Evolutionary conservation across 2,113 vertebrate genomes (phyloP).

Genomic region (Chaetodon auriga): DNA sequence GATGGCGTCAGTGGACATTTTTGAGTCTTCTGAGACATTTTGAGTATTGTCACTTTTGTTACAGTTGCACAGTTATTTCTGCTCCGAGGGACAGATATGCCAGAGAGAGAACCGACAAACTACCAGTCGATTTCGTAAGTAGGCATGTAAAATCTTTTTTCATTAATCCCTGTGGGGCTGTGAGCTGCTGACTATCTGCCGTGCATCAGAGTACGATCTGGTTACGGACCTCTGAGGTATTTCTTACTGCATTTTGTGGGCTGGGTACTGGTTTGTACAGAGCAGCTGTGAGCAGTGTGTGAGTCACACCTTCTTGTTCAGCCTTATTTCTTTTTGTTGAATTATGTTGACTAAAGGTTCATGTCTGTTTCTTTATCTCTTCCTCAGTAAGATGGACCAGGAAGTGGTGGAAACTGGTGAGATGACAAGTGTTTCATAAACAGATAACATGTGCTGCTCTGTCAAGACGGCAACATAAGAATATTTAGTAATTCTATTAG

Average conservation of each 20-base stretch:
- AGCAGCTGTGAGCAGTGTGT: background rate
- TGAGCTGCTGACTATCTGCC: background rate
- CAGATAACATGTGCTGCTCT: background rate
- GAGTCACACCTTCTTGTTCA: background rate
- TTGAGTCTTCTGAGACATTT: too few species aligned
- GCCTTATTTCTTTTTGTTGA: background rate
- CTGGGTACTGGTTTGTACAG: background rate
- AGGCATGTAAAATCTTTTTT: background rate
- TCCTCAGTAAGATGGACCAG: background rate
- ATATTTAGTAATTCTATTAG: too few species aligned
- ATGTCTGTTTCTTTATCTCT: background rate
- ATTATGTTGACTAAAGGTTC: background rate
- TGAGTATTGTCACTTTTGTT: too few species aligned
- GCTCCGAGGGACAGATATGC: background rate
- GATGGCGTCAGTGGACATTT: too few species aligned
- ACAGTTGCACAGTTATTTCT: fast-evolving
- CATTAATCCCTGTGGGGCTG: background rate
- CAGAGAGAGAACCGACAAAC: fast-evolving
- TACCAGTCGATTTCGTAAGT: background rate
- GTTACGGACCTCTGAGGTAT: background rate
- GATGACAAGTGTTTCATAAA: background rate
- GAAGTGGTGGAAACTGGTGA: background rate
- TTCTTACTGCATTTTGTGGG: background rate
- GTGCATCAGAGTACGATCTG: fast-evolving
- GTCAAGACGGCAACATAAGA: too few species aligned